Evolutionary conservation across 2,888 invertebrate genomes (phyloP).

Genomic region (Hoplodrina blanda): DNA sequence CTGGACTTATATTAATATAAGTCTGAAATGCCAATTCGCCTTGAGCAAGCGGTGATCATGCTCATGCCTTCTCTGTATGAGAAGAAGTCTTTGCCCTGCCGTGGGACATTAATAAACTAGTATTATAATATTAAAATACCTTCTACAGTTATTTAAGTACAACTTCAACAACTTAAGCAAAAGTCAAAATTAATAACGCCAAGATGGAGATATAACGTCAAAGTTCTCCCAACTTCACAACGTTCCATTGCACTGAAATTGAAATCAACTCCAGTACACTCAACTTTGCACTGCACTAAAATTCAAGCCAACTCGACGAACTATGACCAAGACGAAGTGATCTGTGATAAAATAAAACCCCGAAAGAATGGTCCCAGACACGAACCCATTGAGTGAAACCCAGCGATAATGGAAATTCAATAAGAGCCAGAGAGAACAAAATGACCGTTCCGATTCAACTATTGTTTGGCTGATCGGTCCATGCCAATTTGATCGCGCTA

Average conservation of each 20-base stretch:
- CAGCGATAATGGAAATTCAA: constrained; percentile 51
- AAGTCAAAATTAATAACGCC: not conserved
- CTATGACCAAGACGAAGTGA: not conserved
- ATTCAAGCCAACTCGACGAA: not conserved
- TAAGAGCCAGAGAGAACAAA: constrained; percentile 31
- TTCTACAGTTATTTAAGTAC: not conserved
- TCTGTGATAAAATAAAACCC: constrained; percentile 20
- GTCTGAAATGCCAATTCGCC: too few species aligned
- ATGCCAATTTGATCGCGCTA: constrained; percentile 25
- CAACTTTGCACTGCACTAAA: not conserved
- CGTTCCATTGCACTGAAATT: not conserved
- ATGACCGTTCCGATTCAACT: constrained; percentile 38
- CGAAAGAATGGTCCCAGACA: constrained; percentile 20
- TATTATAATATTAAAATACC: too few species aligned
- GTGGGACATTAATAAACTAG: too few species aligned
- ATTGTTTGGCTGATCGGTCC: constrained; percentile 40
- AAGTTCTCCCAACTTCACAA: constrained; percentile 1
- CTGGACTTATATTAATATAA: too few species aligned
- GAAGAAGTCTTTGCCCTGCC: too few species aligned
- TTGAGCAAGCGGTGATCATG: too few species aligned
- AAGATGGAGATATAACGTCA: constrained; percentile 11
- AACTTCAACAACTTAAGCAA: not conserved
- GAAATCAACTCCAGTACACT: not conserved
- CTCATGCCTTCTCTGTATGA: too few species aligned
- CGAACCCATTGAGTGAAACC: constrained; percentile 14